A percentile compares a stretch with the other conserved stretches of the same genome.
These are phyloP conservation scores for Procambarus clarkii DNA, from an alignment of 1,140 invertebrate species.

Conservation along the genomic window DNA sequence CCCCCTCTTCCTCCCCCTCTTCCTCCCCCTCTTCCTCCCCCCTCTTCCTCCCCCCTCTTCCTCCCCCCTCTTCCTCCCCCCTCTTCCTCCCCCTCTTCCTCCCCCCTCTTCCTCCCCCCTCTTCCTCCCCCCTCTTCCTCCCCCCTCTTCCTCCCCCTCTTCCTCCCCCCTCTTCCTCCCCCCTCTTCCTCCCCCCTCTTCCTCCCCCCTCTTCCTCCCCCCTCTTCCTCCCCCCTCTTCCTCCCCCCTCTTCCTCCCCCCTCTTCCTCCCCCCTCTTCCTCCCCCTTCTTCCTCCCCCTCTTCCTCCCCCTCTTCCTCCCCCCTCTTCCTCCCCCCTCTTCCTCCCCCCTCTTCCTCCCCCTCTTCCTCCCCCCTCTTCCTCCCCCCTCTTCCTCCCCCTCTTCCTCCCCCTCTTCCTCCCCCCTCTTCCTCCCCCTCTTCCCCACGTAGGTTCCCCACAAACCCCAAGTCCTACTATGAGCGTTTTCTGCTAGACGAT, in stretches of 20 bases:
- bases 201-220: background rate
- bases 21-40: background rate
- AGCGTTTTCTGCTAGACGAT: too few relatives aligned
- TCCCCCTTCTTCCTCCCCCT: too few relatives aligned
- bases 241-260: background rate
- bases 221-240: background rate
- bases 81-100: background rate
- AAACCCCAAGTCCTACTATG: too few relatives aligned
- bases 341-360: background rate
- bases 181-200: background rate
- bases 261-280: background rate
- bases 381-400: background rate
- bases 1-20: background rate
- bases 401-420: background rate
- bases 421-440: slow-evolving; percentile 3
- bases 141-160: background rate
- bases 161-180: background rate
- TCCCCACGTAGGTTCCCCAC: background rate
- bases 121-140: background rate
- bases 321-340: background rate
- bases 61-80: background rate
- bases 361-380: background rate
- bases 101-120: background rate
- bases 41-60: background rate
- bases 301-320: too few relatives aligned